These are phyloP conservation scores for Andrena bucephala DNA, from an alignment of 2,888 invertebrate species.

Conservation along the genomic window DNA sequence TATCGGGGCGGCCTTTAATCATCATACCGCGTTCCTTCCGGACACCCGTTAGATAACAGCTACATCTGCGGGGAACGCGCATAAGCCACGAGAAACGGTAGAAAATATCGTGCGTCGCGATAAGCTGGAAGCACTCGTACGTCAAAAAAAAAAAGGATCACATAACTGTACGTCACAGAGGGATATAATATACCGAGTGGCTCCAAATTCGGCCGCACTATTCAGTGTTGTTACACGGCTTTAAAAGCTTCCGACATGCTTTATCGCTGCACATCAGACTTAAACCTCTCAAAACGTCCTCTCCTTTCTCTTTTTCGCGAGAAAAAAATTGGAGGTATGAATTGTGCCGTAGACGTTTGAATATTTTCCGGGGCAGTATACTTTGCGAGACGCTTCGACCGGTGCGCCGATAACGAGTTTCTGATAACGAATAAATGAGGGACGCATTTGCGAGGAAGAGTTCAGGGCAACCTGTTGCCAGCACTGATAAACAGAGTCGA, in stretches of 20 bases:
- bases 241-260: constrained; percentile 13
- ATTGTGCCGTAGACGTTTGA: not conserved
- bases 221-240: not conserved
- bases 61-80: constrained; percentile 39
- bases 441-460: constrained; percentile 9
- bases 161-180: constrained; percentile 31
- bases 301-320: not conserved
- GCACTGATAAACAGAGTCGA: constrained; percentile 28
- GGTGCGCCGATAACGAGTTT: constrained; percentile 4
- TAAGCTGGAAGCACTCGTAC: constrained; percentile 39
- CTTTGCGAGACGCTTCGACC: not conserved
- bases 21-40: constrained; percentile 33
- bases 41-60: constrained; percentile 44
- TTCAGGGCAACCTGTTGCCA: constrained; percentile 40
- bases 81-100: constrained; percentile 27
- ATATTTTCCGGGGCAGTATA: no score
- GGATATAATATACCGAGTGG: constrained; percentile 48
- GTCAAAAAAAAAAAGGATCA: constrained; percentile 20
- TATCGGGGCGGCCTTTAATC: constrained; percentile 38
- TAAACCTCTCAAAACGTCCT: not conserved
- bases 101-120: constrained; percentile 31
- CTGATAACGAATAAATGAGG: constrained; percentile 7
- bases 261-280: not conserved
- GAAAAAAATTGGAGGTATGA: not conserved
- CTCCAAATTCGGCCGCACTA: constrained; percentile 13